Evolutionary conservation across 2,888 invertebrate genomes (phyloP), one percentile per base, ranked within the genome.

Genomic region (Syrphus vitripennis): DNA sequence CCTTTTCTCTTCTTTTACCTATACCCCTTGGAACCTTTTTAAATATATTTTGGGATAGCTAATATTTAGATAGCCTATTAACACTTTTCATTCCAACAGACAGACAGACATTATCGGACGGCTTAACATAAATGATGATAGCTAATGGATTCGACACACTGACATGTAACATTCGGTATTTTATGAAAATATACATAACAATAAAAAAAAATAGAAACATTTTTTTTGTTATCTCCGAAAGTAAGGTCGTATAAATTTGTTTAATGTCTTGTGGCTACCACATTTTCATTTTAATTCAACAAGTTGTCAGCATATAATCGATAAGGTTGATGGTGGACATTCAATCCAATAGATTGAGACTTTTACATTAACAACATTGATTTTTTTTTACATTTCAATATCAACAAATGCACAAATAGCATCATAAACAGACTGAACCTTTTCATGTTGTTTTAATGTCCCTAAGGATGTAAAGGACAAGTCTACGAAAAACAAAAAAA

Each of bases 71-170:
- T 65, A 82, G 65, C 81, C 76, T 76, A 63, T 76, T 76, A 65
- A 76, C 81, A 76, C 76, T 76, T 76, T 57, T 31, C 70, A 65
- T 82, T 76, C 76, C 40, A 50, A 69, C 53, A 29, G 76, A 50
- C 53, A n/a, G 24, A 14, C 65, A 29, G 29, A 5, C 42, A 53
- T 53, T 29, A 53, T 53, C 53, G 14, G 53, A 16, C 2, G 9
- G n/a, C 29, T 29, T 53, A 53, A 53, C n/a, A 31, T 34, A 10
- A 61, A 61, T 45, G 77, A 48, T 48, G 79, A 65, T 40, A 40
- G 59, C 26, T 53, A 53, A 53, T 53, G 26, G 53, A 29, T 53
- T 53, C n/a, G 29, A 26, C 26, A 29, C 29, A 53, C n/a, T n/a
- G 26, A 29, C 53, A 53, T 53, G 16, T 53, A 53, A n/a, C 53